Conservation (phyloP, 2,888 invertebrate species). For the Drosophila meridionalis region DNA sequence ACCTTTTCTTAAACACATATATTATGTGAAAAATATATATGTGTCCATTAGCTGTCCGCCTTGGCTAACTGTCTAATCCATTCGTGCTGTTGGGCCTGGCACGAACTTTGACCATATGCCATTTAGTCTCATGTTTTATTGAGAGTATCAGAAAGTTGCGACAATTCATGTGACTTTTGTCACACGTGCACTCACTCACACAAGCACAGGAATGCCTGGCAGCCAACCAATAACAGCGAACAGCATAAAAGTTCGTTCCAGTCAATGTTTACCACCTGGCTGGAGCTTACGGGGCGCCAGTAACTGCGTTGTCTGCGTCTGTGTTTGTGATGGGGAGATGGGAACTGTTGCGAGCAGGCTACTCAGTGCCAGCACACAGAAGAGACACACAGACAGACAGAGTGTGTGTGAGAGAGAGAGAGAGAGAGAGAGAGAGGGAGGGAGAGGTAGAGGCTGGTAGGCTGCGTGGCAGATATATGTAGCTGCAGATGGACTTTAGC, state of each 20-base stretch:
- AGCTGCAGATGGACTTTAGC: constrained; percentile 22
- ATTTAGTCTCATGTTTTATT: constrained; percentile 1
- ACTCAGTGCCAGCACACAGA: constrained; percentile 5
- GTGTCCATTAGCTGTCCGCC: background rate
- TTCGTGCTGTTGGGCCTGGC: background rate
- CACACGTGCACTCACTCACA: constrained; percentile 18
- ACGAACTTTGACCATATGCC: constrained; percentile 1
- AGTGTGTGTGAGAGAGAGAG: background rate
- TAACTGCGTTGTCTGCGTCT: background rate
- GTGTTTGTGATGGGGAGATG: background rate
- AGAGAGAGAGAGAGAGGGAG: background rate
- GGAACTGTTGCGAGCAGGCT: constrained; percentile 4
- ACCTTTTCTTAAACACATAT: background rate
- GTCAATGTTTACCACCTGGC: constrained; percentile 37
- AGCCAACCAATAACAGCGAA: constrained; percentile 22
- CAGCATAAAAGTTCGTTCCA: constrained; percentile 26
- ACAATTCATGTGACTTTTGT: constrained; percentile 31
- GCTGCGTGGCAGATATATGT: background rate
- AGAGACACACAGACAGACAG: background rate
- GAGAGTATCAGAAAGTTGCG: constrained; percentile 32
- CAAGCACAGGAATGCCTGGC: constrained; percentile 18
- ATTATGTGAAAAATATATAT: background rate
- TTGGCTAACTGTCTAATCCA: background rate
- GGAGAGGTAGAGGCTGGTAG: background rate
- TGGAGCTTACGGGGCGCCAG: constrained; percentile 14